These are phyloP conservation scores for Gerris lacustris DNA, from an alignment of 2,888 invertebrate species.

Conservation along the genomic window DNA sequence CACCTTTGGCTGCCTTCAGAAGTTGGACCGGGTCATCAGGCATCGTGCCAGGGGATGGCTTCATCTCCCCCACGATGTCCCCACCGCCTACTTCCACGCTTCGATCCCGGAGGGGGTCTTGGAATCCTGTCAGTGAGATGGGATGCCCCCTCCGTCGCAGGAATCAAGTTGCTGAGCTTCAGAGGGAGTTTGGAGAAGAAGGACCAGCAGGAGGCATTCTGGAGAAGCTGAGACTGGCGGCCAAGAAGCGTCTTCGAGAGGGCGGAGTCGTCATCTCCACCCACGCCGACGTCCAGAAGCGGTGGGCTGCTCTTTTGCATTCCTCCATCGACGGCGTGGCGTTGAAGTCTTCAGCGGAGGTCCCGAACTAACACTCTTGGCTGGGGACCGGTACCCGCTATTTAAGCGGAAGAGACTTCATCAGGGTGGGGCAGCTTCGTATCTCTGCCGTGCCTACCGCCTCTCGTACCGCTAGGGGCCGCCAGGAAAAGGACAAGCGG, in stretches of 20 bases:
- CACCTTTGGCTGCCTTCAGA: slow-evolving; percentile 26
- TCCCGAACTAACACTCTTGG: not conserved
- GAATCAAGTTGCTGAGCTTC: slow-evolving; percentile 26
- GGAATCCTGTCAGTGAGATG: too few relatives aligned
- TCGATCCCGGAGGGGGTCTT: slow-evolving; percentile 29
- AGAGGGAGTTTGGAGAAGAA: not conserved
- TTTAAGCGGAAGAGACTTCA: not conserved
- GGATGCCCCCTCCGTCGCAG: too few relatives aligned
- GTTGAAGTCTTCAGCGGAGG: not conserved
- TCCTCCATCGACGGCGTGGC: not conserved
- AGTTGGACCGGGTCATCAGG: slow-evolving; percentile 33
- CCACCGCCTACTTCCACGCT: slow-evolving; percentile 34
- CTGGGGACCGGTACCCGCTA: not conserved
- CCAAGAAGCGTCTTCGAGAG: too few relatives aligned
- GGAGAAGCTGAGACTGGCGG: too few relatives aligned
- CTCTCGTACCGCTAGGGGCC: too few relatives aligned
- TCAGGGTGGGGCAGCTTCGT: slow-evolving; percentile 25
- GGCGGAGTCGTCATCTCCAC: too few relatives aligned
- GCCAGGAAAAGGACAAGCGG: too few relatives aligned
- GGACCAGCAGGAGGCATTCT: not conserved
- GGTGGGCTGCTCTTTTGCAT: too few relatives aligned
- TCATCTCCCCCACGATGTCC: slow-evolving; percentile 33
- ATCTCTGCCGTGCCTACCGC: slow-evolving; percentile 33
- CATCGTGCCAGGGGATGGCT: slow-evolving; percentile 31
- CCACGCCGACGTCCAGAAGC: too few relatives aligned